Percentiles rank a stretch among this genome's conserved stretches.
Conservation (phyloP, 2,113 vertebrate species). For the Heterochromis multidens region DNA sequence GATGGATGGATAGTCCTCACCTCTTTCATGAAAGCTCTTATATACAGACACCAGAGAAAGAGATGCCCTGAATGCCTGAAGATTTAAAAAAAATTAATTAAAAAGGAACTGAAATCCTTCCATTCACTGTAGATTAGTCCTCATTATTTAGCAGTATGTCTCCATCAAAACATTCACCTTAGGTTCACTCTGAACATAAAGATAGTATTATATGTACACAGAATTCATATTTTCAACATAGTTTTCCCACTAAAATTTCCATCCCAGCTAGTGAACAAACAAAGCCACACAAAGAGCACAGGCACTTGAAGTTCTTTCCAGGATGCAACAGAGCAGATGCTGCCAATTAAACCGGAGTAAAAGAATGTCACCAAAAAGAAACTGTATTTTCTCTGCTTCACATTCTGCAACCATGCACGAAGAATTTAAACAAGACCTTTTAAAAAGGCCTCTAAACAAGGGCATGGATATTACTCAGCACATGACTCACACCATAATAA, state of each 20-base stretch:
- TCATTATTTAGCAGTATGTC: not conserved
- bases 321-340: constrained; percentile 41
- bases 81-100: not conserved
- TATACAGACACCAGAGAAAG: not conserved
- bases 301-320: constrained; percentile 64
- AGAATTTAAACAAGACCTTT: constrained; percentile 39
- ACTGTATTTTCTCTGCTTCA: not conserved
- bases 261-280: not conserved
- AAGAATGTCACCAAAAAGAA: constrained; percentile 17
- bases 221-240: not conserved
- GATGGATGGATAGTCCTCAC: not conserved
- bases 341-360: constrained; percentile 13
- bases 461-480: constrained; percentile 12
- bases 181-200: constrained; percentile 20
- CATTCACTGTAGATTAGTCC: not conserved
- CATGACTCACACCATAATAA: constrained; percentile 21
- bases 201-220: constrained; percentile 19
- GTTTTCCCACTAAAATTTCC: not conserved
- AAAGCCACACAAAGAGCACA: constrained; percentile 46
- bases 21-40: not conserved
- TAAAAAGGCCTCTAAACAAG: constrained; percentile 1
- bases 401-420: constrained; percentile 43
- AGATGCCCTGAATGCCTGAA: not conserved
- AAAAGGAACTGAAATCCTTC: not conserved
- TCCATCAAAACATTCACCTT: constrained; percentile 3